Evolutionary conservation across 2,797 vertebrate genomes (phyloP).

Genomic region (Stomatorhinus walkeri): DNA sequence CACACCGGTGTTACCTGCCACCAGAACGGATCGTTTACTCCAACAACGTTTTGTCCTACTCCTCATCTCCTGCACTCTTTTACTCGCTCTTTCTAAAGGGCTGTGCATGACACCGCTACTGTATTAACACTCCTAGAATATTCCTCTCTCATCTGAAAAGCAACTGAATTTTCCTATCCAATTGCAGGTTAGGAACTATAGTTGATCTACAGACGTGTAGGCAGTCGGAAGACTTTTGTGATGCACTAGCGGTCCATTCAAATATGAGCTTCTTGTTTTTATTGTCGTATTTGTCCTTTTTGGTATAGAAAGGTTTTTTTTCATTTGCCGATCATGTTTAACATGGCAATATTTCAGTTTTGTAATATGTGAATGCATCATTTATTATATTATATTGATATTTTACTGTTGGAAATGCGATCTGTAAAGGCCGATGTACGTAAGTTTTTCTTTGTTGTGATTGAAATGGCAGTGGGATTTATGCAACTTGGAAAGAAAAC

Average conservation of each 20-base stretch:
- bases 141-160: constrained; percentile 20
- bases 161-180: not conserved
- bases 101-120: constrained; percentile 15
- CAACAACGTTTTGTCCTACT: not conserved
- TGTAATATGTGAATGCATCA: not conserved
- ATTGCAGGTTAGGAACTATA: constrained; percentile 8
- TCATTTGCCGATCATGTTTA: not conserved
- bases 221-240: constrained; percentile 36
- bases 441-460: not conserved
- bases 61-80: not conserved
- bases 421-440: not conserved
- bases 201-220: not conserved
- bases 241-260: constrained; percentile 34
- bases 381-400: not conserved
- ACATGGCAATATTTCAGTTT: not conserved
- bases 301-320: not conserved
- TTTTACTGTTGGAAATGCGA: not conserved
- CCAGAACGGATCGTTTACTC: not conserved
- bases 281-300: not conserved
- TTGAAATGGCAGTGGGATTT: not conserved
- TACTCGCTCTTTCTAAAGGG: constrained; percentile 11
- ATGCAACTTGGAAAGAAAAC: not conserved
- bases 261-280: not conserved
- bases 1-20: not conserved
- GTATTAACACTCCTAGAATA: constrained; percentile 23